phyloP scores from a whole-genome alignment of 2,113 vertebrate genomes.

The Geococcyx californianus region DNA sequence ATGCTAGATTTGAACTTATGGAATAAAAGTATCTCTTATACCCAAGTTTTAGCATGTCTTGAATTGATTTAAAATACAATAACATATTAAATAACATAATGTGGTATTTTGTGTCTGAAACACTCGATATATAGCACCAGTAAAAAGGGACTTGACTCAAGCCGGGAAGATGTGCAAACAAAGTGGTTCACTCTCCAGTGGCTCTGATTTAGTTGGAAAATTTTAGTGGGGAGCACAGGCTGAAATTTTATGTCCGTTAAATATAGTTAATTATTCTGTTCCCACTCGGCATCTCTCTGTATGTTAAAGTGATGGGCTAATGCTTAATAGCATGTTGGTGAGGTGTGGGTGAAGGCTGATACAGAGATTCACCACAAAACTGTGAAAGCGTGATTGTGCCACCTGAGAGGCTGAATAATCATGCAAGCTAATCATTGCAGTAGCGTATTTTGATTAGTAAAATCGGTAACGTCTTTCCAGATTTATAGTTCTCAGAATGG shows the following conservation, averaged over 20 bases:
- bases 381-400: neutral
- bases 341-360: neutral
- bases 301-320: neutral
- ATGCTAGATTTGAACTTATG: neutral
- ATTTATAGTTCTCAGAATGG: neutral
- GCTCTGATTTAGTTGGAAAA: neutral
- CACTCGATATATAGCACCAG: accelerated
- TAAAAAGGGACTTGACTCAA: neutral
- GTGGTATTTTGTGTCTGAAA: neutral
- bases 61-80: neutral
- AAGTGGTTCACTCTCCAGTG: neutral
- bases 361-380: neutral
- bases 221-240: neutral
- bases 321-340: accelerated
- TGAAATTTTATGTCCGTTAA: neutral
- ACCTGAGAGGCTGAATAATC: neutral
- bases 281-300: neutral
- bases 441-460: neutral
- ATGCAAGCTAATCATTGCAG: neutral
- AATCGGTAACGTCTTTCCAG: neutral
- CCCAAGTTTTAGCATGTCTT: neutral
- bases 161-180: neutral
- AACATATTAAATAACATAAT: neutral
- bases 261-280: neutral
- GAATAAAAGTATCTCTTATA: neutral